phyloP scores from a whole-genome alignment of 92 coral and sea anemone genomes.

The Zoanthus gigantus region DNA sequence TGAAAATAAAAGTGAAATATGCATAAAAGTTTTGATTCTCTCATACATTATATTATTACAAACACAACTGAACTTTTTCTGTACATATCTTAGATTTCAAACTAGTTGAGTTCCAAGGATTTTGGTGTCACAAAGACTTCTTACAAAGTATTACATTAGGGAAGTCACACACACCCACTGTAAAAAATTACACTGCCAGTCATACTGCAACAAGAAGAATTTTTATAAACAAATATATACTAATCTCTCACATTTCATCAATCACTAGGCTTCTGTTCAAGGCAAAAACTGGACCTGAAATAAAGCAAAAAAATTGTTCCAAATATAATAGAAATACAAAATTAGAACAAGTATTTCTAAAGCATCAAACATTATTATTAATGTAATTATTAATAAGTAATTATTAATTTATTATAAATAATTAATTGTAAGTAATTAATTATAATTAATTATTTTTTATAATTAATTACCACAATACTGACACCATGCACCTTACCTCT shows the following conservation, averaged over 20 bases:
- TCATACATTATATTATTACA: not conserved
- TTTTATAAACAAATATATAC: no score
- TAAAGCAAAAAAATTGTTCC: not conserved
- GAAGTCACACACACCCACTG: not conserved
- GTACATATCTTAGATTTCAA: not conserved
- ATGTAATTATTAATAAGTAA: no score
- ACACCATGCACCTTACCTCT: conserved; percentile 5
- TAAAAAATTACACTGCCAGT: not conserved
- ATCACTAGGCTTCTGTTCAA: not conserved
- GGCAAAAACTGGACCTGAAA: not conserved
- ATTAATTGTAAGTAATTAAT: no score
- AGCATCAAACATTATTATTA: not conserved
- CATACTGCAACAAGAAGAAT: not conserved
- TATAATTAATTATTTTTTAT: no score
- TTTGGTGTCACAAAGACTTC: not conserved
- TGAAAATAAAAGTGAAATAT: not conserved
- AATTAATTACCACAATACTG: conserved; percentile 1
- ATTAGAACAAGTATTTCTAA: not conserved
- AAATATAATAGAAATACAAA: not conserved
- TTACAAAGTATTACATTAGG: not conserved
- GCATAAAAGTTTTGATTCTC: not conserved
- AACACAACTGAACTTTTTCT: not conserved
- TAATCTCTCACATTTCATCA: not conserved
- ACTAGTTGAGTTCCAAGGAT: not conserved
- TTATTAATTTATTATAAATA: no score